A percentile compares a stretch with the other conserved stretches of the same genome.
phyloP scores from a whole-genome alignment of 2,888 invertebrate species.

The Troilus luridus region DNA sequence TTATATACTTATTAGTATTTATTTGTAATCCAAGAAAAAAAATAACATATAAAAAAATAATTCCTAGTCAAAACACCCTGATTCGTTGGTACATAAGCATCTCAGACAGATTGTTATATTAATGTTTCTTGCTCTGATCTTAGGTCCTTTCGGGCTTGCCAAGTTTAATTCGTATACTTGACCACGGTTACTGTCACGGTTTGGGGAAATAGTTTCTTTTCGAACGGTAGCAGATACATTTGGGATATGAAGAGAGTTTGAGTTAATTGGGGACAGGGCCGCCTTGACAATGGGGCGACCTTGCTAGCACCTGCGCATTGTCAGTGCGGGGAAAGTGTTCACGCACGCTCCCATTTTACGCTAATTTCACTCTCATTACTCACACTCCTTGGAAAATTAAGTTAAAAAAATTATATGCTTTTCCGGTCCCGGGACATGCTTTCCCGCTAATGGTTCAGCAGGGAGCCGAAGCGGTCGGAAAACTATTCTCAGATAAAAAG shows the following conservation, averaged over 20 bases:
- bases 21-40: too few relatives aligned
- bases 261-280: not conserved
- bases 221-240: not conserved
- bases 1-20: too few relatives aligned
- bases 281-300: constrained; percentile 45
- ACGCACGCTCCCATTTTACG: constrained; percentile 47
- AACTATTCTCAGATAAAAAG: not conserved
- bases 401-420: not conserved
- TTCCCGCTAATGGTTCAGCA: constrained; percentile 7
- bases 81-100: too few relatives aligned
- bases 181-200: too few relatives aligned
- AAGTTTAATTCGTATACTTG: too few relatives aligned
- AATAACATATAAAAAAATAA: too few relatives aligned
- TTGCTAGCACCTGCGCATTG: not conserved
- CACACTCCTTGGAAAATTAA: constrained; percentile 31
- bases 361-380: constrained; percentile 50
- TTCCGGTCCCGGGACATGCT: constrained; percentile 26
- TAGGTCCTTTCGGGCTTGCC: too few relatives aligned
- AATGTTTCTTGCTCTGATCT: too few relatives aligned
- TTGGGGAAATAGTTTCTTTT: not conserved
- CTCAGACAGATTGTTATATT: too few relatives aligned
- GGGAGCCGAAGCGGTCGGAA: not conserved
- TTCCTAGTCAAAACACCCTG: too few relatives aligned
- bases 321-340: constrained; percentile 12
- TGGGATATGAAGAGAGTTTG: not conserved